Conservation (phyloP, 2,888 invertebrate species). For the Amiota mariae region DNA sequence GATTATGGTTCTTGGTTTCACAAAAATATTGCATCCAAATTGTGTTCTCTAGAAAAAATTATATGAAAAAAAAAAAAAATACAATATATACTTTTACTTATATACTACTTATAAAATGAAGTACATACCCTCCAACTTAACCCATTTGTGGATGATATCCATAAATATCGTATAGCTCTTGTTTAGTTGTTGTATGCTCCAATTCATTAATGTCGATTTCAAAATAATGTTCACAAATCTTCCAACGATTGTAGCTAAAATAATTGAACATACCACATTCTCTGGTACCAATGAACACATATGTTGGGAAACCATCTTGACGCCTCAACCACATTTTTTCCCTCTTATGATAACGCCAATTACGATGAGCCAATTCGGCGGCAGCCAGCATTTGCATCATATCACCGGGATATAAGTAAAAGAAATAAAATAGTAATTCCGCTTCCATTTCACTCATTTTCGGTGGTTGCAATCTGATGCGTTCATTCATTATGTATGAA, state of each 20-base stretch:
- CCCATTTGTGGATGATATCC: constrained; percentile 55
- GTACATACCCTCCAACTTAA: background rate
- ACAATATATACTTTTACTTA: background rate
- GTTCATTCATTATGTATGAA: constrained; percentile 20
- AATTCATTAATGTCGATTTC: constrained; percentile 45
- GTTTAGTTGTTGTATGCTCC: constrained; percentile 51
- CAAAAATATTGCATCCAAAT: too few relatives aligned
- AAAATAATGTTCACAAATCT: constrained; percentile 47
- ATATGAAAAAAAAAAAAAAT: background rate
- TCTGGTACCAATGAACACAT: constrained; percentile 29
- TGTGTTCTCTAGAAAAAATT: background rate
- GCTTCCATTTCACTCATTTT: constrained; percentile 49
- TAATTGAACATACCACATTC: constrained; percentile 57
- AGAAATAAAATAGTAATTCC: constrained; percentile 52
- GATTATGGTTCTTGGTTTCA: too few relatives aligned
- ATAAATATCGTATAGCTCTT: constrained; percentile 43
- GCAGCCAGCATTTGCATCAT: constrained; percentile 59
- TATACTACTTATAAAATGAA: background rate
- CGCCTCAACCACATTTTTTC: constrained; percentile 49
- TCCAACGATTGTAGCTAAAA: constrained; percentile 53
- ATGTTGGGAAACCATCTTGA: constrained; percentile 52
- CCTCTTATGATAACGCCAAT: constrained; percentile 54
- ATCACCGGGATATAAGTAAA: constrained; percentile 53
- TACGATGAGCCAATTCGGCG: constrained; percentile 54
- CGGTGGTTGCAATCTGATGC: constrained; percentile 41